Base-by-base conservation (phyloP, 2,113 vertebrate genomes). In the Peromyscus polionotus region DNA sequence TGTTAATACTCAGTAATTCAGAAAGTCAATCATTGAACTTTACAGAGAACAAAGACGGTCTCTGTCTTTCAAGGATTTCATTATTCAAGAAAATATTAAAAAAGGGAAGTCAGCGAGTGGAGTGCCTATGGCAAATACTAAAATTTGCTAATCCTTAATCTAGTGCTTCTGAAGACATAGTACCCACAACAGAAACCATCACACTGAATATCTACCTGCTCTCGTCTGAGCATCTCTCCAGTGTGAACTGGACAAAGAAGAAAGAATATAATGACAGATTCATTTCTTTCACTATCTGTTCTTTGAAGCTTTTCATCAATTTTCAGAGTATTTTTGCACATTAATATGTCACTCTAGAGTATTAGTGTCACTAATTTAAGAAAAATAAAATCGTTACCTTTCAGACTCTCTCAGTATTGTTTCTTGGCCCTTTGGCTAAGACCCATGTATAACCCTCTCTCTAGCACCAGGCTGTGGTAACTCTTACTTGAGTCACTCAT, bases 221-320 rank as follows among this genome's bases (percentile, higher is more conserved):
- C 63, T 17, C 88, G 70, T 42, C 85, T 86, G 57, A 95, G 88
- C 59, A 36, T 51, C 48, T 94, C 83, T 79, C 76, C 68, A 24
- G 2, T 72, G 24, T 59, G 1, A 26, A 57, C 14, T 73, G 61
- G 72, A 88, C 65, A 97, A 24, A 79, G 42, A 88, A 33, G 85
- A 26, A 75, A 72, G 85, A 77, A 73, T 26, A 8, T 91, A 80
- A 96, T 72, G 68, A 94, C 63, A 48, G 65, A 87, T 80, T 93
- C 14, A 61, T 90, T 94, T 94, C 10, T 92, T 57, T 90, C 92
- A 75, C 65, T 70, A 79, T 90, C 76, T 68, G n/a, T 89, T 76
- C 83, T 94, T 97, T 97, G 48, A 87, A 96, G 39, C 95, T 94
- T 6, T 51, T 98, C 51, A 89, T 97, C 97, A 93, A 98, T 90